Evolutionary conservation across 2,113 vertebrate species (phyloP), one percentile per base, ranked within the genome.

Genomic region (Gobiocypris rarus): DNA sequence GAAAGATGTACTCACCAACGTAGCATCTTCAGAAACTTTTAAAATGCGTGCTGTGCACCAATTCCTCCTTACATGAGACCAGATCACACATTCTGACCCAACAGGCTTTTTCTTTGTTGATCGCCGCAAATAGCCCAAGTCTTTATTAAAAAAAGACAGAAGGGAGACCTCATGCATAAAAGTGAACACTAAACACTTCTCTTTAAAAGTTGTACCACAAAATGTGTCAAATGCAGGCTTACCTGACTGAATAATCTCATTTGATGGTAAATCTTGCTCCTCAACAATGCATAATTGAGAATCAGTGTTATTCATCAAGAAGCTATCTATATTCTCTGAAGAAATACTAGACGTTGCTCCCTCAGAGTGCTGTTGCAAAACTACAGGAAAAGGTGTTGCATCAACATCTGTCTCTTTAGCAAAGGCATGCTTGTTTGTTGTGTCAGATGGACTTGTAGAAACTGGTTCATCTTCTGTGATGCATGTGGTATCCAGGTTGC

Each of bases 21-120:
- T 93, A 43, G 91, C 91, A 85, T 94, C 93, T 77, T 93, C 93
- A 50, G 91, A 90, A 84, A 93, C 28, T 76, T 93, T 94, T 89
- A 96, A 88, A 90, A 95, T 94, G 79, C 81, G 89, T 90, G 94
- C 95, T 34, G 90, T 90, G 0, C 94, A 95, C 95, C 94, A 95
- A 0, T 56, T 89, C 52, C 89, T 90, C 56, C 91, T 89, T 9
- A 85, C 76, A 74, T 90, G 89, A 2, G 93, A 95, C 94, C 94
- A 93, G 70, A 95, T 92, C 63, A 94, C 88, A 69, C 94, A 96
- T 15, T 91, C 89, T 9, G 93, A 95, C 76, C 94, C 95, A 84
- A 94, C 89, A 41, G 89, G 58, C 88, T 93, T 93, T 54, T 87
- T 92, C 84, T 91, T 88, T 82, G 93, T 87, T 74, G 83, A 73